These are phyloP conservation scores for Eclectus roratus DNA, from an alignment of 2,113 vertebrate genomes.

Conservation along the genomic window DNA sequence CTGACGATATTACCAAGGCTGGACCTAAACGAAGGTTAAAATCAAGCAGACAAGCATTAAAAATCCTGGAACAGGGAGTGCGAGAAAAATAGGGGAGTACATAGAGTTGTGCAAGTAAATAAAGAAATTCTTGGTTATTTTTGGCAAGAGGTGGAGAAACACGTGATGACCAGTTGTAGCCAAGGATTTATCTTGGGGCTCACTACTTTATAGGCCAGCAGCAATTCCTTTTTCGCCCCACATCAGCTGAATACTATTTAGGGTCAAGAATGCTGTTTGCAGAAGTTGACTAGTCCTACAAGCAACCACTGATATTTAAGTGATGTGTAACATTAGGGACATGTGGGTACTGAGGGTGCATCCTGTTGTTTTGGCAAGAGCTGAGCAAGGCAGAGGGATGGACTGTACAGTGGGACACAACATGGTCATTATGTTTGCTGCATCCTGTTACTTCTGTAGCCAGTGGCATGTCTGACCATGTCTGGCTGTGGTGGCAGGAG, in stretches of 20 bases:
- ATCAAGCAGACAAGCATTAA: not conserved
- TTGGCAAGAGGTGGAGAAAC: conserved; percentile 22
- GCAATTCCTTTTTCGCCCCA: not conserved
- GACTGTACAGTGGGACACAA: not conserved
- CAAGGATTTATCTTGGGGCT: conserved; percentile 30
- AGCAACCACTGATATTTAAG: not conserved
- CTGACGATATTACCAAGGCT: not conserved
- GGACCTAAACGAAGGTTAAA: not conserved
- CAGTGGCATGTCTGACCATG: not conserved
- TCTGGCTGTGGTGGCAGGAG: not conserved
- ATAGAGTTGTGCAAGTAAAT: conserved; percentile 34
- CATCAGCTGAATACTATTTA: conserved; percentile 38
- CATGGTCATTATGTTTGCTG: not conserved
- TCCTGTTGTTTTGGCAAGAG: not conserved
- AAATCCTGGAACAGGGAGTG: not conserved
- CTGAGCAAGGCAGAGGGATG: not conserved
- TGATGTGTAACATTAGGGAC: not conserved
- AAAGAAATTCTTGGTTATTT: conserved; percentile 38
- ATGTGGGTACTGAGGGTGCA: not conserved
- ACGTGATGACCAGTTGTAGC: conserved; percentile 2
- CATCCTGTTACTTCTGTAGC: fast-evolving
- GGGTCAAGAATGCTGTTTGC: conserved; percentile 24
- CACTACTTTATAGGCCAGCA: not conserved
- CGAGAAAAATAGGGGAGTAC: conserved; percentile 26
- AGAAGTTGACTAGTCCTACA: not conserved